Conservation (phyloP, 2,888 invertebrate genomes). For the Drosophila subsilvestris region DNA sequence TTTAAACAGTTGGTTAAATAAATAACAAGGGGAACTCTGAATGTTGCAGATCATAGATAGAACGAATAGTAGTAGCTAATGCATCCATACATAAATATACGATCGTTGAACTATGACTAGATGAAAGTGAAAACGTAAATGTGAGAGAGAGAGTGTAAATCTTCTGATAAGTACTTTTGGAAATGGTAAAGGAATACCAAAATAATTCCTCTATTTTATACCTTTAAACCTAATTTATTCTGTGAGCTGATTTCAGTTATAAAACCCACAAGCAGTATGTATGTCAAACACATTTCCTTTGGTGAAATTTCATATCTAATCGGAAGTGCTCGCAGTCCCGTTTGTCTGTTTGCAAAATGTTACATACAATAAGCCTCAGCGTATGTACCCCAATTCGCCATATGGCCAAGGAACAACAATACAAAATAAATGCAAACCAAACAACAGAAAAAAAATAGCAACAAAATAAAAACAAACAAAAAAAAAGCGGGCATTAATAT, state of each 20-base stretch:
- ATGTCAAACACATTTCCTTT: not conserved
- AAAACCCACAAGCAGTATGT: not conserved
- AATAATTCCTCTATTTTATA: no score
- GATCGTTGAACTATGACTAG: not conserved
- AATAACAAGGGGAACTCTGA: not conserved
- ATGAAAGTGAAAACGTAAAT: not conserved
- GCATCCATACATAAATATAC: not conserved
- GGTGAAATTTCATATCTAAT: conserved; percentile 10
- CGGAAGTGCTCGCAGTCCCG: conserved; percentile 2
- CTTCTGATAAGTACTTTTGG: not conserved
- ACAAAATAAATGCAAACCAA: conserved; percentile 51
- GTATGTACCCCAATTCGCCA: conserved; percentile 45
- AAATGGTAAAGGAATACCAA: no score
- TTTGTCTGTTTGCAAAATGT: conserved; percentile 8
- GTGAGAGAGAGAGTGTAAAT: no score
- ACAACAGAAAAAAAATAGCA: conserved; percentile 28
- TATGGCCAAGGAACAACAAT: conserved; percentile 62
- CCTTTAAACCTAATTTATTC: not conserved
- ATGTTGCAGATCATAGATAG: conserved; percentile 18
- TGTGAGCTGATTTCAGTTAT: not conserved
- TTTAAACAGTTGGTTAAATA: conserved; percentile 36
- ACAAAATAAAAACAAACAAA: conserved; percentile 1
- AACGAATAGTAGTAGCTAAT: not conserved
- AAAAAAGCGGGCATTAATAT: conserved; percentile 53
- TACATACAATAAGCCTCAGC: not conserved